phyloP scores from a whole-genome alignment of 2,888 invertebrate species.

The Mylabris sibirica region DNA sequence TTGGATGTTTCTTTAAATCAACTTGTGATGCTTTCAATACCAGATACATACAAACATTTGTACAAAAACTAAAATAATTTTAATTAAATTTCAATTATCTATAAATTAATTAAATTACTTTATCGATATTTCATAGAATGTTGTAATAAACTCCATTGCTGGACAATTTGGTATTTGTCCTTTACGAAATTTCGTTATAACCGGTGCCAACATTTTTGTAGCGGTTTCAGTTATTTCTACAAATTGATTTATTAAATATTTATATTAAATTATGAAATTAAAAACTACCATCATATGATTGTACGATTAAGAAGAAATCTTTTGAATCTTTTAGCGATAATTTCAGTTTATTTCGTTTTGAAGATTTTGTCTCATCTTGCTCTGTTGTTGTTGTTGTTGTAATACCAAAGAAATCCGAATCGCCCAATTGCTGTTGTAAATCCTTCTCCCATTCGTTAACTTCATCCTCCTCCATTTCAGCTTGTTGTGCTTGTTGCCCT shows the following conservation, averaged over 20 bases:
- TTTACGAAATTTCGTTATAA: constrained; percentile 69
- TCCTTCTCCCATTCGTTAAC: constrained; percentile 65
- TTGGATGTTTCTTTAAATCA: constrained; percentile 84
- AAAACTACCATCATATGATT: constrained; percentile 72
- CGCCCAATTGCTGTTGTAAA: constrained; percentile 78
- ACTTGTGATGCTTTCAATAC: constrained; percentile 80
- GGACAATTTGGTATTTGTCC: constrained; percentile 70
- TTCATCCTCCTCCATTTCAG: constrained; percentile 84
- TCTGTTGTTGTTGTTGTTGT: constrained; percentile 24
- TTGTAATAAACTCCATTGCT: constrained; percentile 75
- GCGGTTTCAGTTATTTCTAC: constrained; percentile 66
- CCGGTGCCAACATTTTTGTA: constrained; percentile 72
- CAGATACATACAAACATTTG: constrained; percentile 86
- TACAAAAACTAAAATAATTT: constrained; percentile 75
- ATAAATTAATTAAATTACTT: constrained; percentile 58
- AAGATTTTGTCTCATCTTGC: constrained; percentile 63
- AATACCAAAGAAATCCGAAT: constrained; percentile 52
- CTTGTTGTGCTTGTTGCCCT: constrained; percentile 75
- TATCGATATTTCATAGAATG: constrained; percentile 58
- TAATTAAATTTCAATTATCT: constrained; percentile 27
- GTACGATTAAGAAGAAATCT: constrained; percentile 81
- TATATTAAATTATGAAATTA: background rate
- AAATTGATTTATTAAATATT: constrained; percentile 27
- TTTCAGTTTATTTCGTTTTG: constrained; percentile 77
- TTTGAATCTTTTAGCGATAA: constrained; percentile 86